Percentiles rank a stretch among this genome's conserved stretches.
phyloP scores from a whole-genome alignment of 2,113 vertebrate genomes.

The Thryonomys swinderianus region DNA sequence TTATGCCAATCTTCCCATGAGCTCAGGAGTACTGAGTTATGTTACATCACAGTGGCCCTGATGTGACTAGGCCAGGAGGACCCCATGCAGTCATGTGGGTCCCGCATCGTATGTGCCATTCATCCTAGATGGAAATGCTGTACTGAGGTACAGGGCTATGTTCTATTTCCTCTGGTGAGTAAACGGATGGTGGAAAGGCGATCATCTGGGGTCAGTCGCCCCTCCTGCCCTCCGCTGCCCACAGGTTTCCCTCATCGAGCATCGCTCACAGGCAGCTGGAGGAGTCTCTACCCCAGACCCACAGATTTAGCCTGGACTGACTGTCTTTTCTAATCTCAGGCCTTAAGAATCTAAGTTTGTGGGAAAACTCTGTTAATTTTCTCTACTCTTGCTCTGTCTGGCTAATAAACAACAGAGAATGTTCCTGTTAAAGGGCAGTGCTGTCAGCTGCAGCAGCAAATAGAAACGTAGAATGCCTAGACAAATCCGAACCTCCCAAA shows the following conservation, averaged over 20 bases:
- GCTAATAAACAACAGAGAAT: not conserved
- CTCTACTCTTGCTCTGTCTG: not conserved
- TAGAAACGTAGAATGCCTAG: not conserved
- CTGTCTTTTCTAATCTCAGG: not conserved
- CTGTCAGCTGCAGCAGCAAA: not conserved
- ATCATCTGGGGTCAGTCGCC: not conserved
- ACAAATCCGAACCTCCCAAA: not conserved
- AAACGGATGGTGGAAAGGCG: not conserved
- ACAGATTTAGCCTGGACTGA: too few species aligned
- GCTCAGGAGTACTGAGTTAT: rapidly evolving
- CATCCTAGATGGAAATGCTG: not conserved
- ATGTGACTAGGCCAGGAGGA: too few species aligned
- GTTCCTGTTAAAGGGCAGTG: not conserved
- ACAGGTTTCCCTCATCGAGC: not conserved
- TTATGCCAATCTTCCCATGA: too few species aligned
- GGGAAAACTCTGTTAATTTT: not conserved
- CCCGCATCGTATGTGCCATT: rapidly evolving
- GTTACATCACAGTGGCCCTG: not conserved
- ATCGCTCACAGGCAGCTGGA: not conserved
- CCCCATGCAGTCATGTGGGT: not conserved
- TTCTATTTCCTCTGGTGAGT: not conserved
- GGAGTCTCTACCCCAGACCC: not conserved
- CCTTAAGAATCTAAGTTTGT: not conserved
- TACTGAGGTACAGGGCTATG: not conserved
- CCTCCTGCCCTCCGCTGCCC: too few species aligned